Evolutionary conservation across 30 jellyfish, hydroid and myxozoan genomes (phyloP).

Genomic region (Hydractinia echinata): DNA sequence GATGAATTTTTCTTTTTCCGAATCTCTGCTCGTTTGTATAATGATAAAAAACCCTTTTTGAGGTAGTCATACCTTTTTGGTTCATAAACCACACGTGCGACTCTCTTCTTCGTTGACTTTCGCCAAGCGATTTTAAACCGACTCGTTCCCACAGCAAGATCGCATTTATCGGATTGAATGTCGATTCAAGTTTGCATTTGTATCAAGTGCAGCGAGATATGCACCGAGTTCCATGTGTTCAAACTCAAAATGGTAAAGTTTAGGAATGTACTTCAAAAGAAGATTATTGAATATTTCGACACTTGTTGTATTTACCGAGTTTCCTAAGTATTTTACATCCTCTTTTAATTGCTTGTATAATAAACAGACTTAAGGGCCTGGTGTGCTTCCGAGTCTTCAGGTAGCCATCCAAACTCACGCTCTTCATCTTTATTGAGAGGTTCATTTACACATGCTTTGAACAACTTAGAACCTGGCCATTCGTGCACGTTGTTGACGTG

Average conservation of each 20-base stretch:
- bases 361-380: neutral
- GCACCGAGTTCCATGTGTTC: too few relatives aligned
- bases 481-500: too few relatives aligned
- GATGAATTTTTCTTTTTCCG: neutral
- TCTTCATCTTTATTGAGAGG: neutral
- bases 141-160: neutral
- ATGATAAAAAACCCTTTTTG: too few relatives aligned
- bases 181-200: neutral
- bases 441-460: neutral
- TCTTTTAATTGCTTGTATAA: neutral
- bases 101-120: conserved; percentile 12
- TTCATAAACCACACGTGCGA: too few relatives aligned
- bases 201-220: too few relatives aligned
- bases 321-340: neutral
- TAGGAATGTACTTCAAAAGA: too few relatives aligned
- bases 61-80: too few relatives aligned
- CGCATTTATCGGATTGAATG: neutral
- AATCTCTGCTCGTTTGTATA: conserved; percentile 1
- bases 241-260: too few relatives aligned
- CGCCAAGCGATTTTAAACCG: conserved; percentile 9
- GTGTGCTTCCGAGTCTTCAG: conserved; percentile 10
- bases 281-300: neutral
- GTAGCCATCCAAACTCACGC: neutral
- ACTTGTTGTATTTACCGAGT: neutral
- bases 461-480: too few relatives aligned